Conservation (phyloP, 2,888 invertebrate species). For the Netelia fuscicornis region DNA sequence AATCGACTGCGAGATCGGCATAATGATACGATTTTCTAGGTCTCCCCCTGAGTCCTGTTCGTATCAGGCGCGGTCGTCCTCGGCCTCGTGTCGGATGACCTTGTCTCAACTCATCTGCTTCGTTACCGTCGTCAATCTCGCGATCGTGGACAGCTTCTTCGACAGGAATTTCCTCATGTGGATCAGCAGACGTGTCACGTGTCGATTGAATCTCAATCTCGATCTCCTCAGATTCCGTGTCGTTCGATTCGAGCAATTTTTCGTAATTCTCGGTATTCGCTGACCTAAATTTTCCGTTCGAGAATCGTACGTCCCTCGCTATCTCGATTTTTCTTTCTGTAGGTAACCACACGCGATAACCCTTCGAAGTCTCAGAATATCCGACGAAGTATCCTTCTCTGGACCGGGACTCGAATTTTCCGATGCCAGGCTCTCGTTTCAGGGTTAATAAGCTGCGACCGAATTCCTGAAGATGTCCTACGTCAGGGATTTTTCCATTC, state of each 20-base stretch:
- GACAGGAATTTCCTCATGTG: background rate
- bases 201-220: background rate
- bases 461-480: slow-evolving; percentile 49
- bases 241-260: background rate
- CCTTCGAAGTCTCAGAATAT: no score
- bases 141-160: background rate
- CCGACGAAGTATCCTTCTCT: no score
- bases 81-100: background rate
- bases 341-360: no score
- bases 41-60: background rate
- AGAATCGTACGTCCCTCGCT: background rate
- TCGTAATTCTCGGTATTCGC: background rate
- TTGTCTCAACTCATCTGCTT: background rate
- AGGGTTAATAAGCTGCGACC: background rate
- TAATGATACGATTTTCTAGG: background rate
- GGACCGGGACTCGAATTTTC: no score
- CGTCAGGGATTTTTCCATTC: no score
- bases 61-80: background rate
- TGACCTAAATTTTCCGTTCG: background rate
- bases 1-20: background rate
- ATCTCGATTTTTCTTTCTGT: no score
- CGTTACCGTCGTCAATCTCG: background rate
- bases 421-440: slow-evolving; percentile 46
- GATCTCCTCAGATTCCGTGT: background rate
- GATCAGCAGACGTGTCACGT: background rate